phyloP scores from a whole-genome alignment of 2,888 invertebrate species.

The Ochropleura plecta region DNA sequence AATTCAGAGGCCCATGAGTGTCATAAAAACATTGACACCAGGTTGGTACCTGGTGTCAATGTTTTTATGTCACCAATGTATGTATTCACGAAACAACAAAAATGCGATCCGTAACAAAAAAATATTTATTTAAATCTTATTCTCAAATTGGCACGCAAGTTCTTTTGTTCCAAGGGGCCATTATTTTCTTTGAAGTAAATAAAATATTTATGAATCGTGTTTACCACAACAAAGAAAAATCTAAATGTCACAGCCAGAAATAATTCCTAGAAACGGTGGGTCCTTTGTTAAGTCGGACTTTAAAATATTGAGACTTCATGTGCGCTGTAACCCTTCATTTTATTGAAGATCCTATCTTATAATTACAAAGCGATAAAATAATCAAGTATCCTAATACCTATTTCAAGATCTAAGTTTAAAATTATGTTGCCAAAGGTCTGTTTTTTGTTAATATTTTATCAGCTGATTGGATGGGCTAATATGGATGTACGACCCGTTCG shows the following conservation, averaged over 20 bases:
- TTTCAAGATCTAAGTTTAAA: neutral
- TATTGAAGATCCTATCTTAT: neutral
- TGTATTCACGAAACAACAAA: too few relatives aligned
- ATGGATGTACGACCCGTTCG: neutral
- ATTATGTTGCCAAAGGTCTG: neutral
- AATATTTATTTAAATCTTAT: neutral
- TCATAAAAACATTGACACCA: too few relatives aligned
- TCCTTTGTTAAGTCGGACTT: neutral
- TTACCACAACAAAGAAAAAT: conserved; percentile 25
- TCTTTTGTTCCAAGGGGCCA: conserved; percentile 22
- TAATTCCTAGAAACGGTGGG: neutral
- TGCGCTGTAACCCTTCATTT: neutral
- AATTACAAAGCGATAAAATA: neutral
- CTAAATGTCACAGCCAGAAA: conserved; percentile 37
- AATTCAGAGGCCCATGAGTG: too few relatives aligned
- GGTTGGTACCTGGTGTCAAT: too few relatives aligned
- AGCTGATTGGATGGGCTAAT: neutral
- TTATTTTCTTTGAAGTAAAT: conserved; percentile 40
- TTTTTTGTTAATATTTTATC: neutral
- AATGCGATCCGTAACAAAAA: neutral
- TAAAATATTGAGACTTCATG: neutral
- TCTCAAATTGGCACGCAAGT: conserved; percentile 26
- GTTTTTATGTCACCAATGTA: too few relatives aligned
- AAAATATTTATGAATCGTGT: conserved; percentile 35
- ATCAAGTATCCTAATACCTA: neutral